A percentile compares a stretch with the other conserved stretches of the same genome.
phyloP scores from a whole-genome alignment of 2,797 vertebrate species.

The Ctenopoma multispine region DNA sequence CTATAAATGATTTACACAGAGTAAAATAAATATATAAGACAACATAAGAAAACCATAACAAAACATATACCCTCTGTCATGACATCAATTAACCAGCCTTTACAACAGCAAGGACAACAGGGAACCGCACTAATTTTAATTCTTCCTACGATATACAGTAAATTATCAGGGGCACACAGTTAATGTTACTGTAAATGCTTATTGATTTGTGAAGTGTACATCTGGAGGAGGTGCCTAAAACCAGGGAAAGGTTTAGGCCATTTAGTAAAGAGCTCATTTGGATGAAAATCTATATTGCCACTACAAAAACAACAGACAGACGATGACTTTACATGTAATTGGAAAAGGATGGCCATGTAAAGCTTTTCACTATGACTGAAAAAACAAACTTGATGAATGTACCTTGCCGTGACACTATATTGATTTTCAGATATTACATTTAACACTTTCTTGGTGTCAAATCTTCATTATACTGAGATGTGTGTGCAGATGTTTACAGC shows the following conservation, averaged over 20 bases:
- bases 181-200: constrained; percentile 68
- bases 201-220: constrained; percentile 79
- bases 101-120: constrained; percentile 20
- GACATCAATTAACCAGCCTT: constrained; percentile 34
- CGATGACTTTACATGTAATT: constrained; percentile 66
- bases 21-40: constrained; percentile 8
- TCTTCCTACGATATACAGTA: constrained; percentile 24
- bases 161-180: constrained; percentile 61
- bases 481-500: constrained; percentile 4
- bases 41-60: constrained; percentile 2
- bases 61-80: not conserved
- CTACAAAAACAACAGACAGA: constrained; percentile 49
- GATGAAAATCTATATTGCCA: constrained; percentile 76
- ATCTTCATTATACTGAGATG: constrained; percentile 54
- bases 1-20: not conserved
- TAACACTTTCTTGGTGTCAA: constrained; percentile 63
- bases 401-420: constrained; percentile 65
- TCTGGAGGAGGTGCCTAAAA: constrained; percentile 62
- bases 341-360: constrained; percentile 63
- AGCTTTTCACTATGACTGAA: constrained; percentile 44
- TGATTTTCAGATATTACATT: constrained; percentile 73
- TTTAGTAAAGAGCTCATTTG: constrained; percentile 63
- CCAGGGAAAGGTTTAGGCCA: constrained; percentile 49
- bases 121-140: constrained; percentile 40
- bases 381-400: constrained; percentile 79